These are phyloP conservation scores for Euwallacea fornicatus DNA, from an alignment of 1,140 invertebrate species.

Conservation along the genomic window DNA sequence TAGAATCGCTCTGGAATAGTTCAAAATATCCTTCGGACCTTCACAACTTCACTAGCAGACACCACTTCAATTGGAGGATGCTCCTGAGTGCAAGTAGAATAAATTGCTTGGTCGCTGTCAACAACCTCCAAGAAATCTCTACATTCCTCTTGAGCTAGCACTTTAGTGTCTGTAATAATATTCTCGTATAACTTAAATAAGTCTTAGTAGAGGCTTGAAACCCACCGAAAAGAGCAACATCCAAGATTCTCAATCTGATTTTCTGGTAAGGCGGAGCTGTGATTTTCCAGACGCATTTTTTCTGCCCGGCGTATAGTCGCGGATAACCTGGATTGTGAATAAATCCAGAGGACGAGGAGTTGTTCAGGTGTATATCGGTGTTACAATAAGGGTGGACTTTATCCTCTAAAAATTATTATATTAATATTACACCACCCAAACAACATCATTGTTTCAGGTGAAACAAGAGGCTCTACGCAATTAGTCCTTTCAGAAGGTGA, in stretches of 20 bases:
- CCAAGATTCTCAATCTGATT: conserved; percentile 59
- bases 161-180: conserved; percentile 37
- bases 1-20: neutral
- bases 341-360: conserved; percentile 56
- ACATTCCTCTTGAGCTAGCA: conserved; percentile 37
- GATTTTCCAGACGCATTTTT: conserved; percentile 60
- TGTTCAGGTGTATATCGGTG: conserved; percentile 55
- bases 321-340: conserved; percentile 66
- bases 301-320: conserved; percentile 61
- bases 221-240: conserved; percentile 63
- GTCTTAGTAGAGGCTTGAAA: conserved; percentile 21
- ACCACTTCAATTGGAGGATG: conserved; percentile 43
- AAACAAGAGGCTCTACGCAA: too few species aligned
- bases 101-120: conserved; percentile 44
- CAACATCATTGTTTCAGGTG: too few species aligned
- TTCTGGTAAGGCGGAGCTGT: conserved; percentile 56
- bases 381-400: conserved; percentile 59
- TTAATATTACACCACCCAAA: neutral
- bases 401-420: conserved; percentile 40
- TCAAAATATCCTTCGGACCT: conserved; percentile 21
- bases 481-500: too few species aligned
- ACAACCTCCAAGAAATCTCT: conserved; percentile 45
- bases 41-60: conserved; percentile 44
- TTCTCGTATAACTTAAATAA: neutral
- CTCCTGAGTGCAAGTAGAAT: conserved; percentile 45